Evolutionary conservation across 2,113 vertebrate species (phyloP).

Genomic region (Scatophagus argus): DNA sequence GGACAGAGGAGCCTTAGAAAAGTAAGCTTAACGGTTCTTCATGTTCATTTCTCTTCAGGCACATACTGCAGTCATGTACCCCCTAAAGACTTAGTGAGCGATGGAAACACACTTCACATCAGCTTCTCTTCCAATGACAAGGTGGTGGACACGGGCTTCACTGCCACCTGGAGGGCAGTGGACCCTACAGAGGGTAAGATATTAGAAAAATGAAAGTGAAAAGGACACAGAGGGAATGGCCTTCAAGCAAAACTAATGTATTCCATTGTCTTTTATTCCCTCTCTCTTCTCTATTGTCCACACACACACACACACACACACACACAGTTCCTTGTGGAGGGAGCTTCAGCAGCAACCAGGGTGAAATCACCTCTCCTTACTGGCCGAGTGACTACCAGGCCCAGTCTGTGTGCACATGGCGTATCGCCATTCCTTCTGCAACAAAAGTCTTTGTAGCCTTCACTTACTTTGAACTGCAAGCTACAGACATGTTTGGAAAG

Average conservation of each 20-base stretch:
- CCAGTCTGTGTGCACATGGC: conserved; percentile 83
- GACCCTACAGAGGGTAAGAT: conserved; percentile 69
- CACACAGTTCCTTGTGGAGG: conserved; percentile 80
- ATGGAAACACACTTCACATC: conserved; percentile 73
- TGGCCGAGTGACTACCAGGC: conserved; percentile 78
- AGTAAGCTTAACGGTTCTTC: neutral
- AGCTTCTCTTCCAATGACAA: conserved; percentile 81
- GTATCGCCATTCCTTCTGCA: conserved; percentile 64
- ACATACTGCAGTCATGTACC: conserved; percentile 74
- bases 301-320: no score
- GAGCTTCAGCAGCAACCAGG: conserved; percentile 68
- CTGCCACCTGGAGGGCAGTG: conserved; percentile 77
- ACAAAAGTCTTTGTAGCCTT: conserved; percentile 74
- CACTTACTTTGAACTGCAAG: conserved; percentile 82
- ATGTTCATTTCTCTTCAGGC: conserved; percentile 65
- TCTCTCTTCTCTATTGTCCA: neutral
- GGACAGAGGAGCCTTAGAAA: neutral
- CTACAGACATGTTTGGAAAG: conserved; percentile 61
- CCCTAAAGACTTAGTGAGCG: conserved; percentile 81
- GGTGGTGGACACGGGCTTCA: conserved; percentile 84
- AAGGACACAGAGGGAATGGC: neutral
- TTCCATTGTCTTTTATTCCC: neutral
- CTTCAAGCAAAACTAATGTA: neutral
- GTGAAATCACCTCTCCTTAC: conserved; percentile 79
- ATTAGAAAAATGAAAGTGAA: neutral